Base-by-base conservation (phyloP, 2,113 vertebrate genomes). In the Nansenia antarctica region DNA sequence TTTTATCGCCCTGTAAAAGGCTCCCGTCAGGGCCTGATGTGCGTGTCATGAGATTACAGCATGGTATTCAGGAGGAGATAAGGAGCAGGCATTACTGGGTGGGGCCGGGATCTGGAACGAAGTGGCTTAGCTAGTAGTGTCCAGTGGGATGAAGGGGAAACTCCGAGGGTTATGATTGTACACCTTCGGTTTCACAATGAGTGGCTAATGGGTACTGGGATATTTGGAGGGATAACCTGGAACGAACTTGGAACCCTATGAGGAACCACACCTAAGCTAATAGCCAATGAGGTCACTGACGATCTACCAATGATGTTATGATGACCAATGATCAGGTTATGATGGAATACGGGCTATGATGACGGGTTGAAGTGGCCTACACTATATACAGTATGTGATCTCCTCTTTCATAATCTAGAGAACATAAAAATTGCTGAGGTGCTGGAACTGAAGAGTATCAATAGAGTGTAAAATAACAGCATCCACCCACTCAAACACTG, bases 1-100 rank as follows among this genome's bases (percentile, higher is more conserved):
- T 85, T 80, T 90, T 86, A 90, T 90, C 82, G 65, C 76, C 80
- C 78, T 77, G 67, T 88, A 82, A 87, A 89, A 72, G 63, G 12
- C 1, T 47, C 47, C 68, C 72, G 79, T 69, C 26, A 62, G 1
- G 73, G 78, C 82, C 80, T 84, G 67, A 58, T 72, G 65, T 78
- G 67, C 62, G 6, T 74, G 72, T 81, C 82, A 82, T 82, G 66
- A 86, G 87, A 83, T 85, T 83, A 85, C 75, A 78, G 45, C 72
- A 57, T 54, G 75, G 69, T 52, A 57, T 62, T 71, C 64, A 68
- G 32, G 65, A 32, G 34, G 54, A 60, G 85, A 88, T 88, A 89
- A 87, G 75, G 18, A 9, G 3, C 47, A 68, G 57, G 26, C n/a
- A 72, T 81, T 77, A 77, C 63, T 68, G 53, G 35, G 3, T 5